These are phyloP conservation scores for Chloebia gouldiae DNA, from an alignment of 2,113 vertebrate genomes.

Conservation along the genomic window DNA sequence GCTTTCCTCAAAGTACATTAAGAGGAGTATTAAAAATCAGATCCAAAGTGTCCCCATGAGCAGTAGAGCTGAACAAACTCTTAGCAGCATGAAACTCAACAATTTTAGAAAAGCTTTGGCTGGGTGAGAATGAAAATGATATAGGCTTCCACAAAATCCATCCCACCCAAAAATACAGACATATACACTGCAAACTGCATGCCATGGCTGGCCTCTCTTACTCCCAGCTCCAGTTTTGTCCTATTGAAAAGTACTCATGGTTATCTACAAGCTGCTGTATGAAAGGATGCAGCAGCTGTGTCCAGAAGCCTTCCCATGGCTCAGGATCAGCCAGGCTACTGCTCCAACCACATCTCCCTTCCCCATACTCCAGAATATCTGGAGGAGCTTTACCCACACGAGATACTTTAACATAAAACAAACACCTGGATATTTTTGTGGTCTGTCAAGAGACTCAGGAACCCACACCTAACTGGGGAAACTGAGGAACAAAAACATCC, in stretches of 20 bases:
- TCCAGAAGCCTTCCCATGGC: not conserved
- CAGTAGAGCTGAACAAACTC: not conserved
- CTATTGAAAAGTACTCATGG: not conserved
- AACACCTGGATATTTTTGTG: not conserved
- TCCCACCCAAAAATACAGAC: not conserved
- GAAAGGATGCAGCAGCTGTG: not conserved
- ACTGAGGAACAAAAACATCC: not conserved
- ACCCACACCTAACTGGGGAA: not conserved
- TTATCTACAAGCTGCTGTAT: not conserved
- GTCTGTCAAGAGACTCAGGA: not conserved
- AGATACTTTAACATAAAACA: not conserved
- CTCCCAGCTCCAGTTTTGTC: not conserved
- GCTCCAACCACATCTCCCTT: not conserved
- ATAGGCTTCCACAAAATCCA: not conserved
- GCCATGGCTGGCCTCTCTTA: not conserved
- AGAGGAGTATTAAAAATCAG: not conserved
- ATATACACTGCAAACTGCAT: not conserved
- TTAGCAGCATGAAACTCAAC: not conserved
- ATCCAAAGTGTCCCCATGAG: accelerated
- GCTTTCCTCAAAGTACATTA: not conserved
- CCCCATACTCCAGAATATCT: not conserved
- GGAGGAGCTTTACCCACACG: not conserved
- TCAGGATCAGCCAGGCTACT: not conserved
- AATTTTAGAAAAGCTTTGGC: not conserved
- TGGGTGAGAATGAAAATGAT: not conserved